Evolutionary conservation across 2,113 vertebrate species (phyloP).

Genomic region (Sander lucioperca): DNA sequence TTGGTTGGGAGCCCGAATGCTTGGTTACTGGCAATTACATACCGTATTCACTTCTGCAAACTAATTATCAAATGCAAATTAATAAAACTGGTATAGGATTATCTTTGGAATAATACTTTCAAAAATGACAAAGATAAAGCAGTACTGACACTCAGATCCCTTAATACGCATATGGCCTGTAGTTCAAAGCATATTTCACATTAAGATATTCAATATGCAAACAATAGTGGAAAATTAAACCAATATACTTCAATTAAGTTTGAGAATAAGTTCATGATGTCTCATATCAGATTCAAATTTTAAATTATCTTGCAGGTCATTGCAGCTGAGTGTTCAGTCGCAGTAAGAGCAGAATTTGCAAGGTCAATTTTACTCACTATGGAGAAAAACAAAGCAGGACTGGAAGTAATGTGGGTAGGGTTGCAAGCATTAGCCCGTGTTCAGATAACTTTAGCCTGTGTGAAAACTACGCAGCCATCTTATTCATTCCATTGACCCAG

Average conservation of each 20-base stretch:
- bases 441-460: background rate
- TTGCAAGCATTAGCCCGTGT: background rate
- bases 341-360: constrained; percentile 6
- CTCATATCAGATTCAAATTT: constrained; percentile 40
- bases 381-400: background rate
- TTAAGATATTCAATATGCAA: constrained; percentile 59
- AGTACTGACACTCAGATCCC: constrained; percentile 48
- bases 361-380: constrained; percentile 14
- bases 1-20: constrained; percentile 34
- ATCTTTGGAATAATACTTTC: constrained; percentile 59
- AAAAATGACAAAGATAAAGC: constrained; percentile 64
- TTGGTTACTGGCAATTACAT: constrained; percentile 60
- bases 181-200: constrained; percentile 61
- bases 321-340: constrained; percentile 6
- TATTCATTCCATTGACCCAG: background rate
- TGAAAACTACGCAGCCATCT: background rate
- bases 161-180: constrained; percentile 15
- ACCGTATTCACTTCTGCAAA: constrained; percentile 50
- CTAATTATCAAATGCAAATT: constrained; percentile 79
- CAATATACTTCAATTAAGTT: constrained; percentile 32
- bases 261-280: constrained; percentile 37
- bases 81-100: constrained; percentile 61
- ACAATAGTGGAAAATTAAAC: constrained; percentile 51
- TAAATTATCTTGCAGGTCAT: constrained; percentile 37
- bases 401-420: background rate